Conservation (phyloP, 2,797 vertebrate genomes). For the Ceyx erithaca region DNA sequence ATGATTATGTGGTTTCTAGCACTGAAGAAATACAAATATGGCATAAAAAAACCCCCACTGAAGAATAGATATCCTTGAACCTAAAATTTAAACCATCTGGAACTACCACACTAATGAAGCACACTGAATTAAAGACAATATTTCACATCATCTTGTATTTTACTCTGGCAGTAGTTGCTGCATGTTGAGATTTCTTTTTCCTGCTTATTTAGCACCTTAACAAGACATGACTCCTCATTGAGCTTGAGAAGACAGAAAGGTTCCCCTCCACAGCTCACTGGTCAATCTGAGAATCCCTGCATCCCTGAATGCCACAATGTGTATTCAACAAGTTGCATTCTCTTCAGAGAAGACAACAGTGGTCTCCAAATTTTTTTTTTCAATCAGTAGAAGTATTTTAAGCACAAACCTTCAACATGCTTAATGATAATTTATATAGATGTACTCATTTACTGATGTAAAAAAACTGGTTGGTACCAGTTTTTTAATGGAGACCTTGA, state of each 20-base stretch:
- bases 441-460: neutral
- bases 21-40: neutral
- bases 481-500: neutral
- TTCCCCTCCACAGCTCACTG: neutral
- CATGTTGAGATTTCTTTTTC: neutral
- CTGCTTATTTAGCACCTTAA: neutral
- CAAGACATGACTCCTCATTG: neutral
- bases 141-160: neutral
- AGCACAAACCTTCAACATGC: neutral
- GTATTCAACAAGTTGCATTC: neutral
- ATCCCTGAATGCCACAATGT: neutral
- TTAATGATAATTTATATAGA: neutral
- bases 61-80: neutral
- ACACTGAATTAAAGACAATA: accelerated
- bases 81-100: neutral
- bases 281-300: neutral
- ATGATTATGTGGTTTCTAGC: neutral
- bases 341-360: neutral
- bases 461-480: neutral
- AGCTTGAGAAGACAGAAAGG: neutral
- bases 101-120: neutral
- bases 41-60: neutral
- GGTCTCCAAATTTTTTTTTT: neutral
- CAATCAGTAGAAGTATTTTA: neutral
- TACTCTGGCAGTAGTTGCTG: neutral